Evolutionary conservation across 2,113 vertebrate genomes (phyloP), one percentile per base, ranked within the genome.

Genomic region (Amphilophus citrinellus): DNA sequence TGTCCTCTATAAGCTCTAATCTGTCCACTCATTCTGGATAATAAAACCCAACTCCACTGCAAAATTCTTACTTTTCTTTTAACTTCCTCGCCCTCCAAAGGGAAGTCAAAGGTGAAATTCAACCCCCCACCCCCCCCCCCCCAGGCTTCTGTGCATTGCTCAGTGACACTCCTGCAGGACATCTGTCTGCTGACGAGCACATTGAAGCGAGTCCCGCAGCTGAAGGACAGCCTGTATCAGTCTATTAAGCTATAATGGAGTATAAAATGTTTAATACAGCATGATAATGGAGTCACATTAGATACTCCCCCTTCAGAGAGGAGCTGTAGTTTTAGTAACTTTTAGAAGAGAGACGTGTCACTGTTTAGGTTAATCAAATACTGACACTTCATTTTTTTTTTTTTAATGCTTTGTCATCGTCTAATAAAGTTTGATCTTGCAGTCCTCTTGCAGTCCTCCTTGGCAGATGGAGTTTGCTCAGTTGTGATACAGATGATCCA

Each of bases 241-340:
- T 66, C 80, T 47, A 65, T 87, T 50, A 85, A 83, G 61, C 78
- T 53, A 9, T 56, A 53, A 88, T 87, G 58, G 82, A 80, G 73
- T 73, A 73, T 62, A 56, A 60, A 82, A 77, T 39, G 77, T 59
- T 83, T 65, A 79, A 78, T n/a, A 73, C 68, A 8, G 27, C 68
- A n/a, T 9, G 62, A 87, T 87, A 61, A 87, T 81, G 50, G 78
- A 88, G 68, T 78, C 79, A 53, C 79, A 79, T 86, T 82, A 86
- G 47, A 82, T 2, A 13, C 75, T 47, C 71, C 62, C 18, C 79
- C 15, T 22, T 61, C 58, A 66, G 27, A 80, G 42, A 44, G 62
- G 1, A 53, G 44, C 79, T 22, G 79, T 20, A 53, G 59, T 14
- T 37, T 37, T 53, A 10, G 73, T 18, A 62, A 59, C 66, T 18